Evolutionary conservation across 2,113 vertebrate species (phyloP).

Genomic region (Ammodytes dubius): DNA sequence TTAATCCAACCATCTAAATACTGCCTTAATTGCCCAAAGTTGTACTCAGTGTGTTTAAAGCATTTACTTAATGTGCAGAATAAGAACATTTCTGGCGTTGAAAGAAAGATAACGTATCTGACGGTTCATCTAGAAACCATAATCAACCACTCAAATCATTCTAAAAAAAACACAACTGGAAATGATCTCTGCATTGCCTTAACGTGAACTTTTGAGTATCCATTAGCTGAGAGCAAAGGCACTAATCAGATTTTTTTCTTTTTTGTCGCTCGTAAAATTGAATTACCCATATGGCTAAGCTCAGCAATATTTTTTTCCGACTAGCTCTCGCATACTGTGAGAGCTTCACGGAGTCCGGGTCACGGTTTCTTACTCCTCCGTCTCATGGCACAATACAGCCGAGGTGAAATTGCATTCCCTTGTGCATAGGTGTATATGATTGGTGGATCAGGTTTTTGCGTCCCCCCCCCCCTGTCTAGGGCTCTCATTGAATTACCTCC

Average conservation of each 20-base stretch:
- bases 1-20: background rate
- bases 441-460: constrained; percentile 82
- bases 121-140: constrained; percentile 15
- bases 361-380: constrained; percentile 45
- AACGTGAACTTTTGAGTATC: constrained; percentile 46
- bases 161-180: constrained; percentile 37
- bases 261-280: constrained; percentile 59
- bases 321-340: constrained; percentile 40
- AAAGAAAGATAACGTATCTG: constrained; percentile 1
- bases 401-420: constrained; percentile 84
- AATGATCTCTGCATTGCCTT: constrained; percentile 30
- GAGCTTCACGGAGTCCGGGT: constrained; percentile 75
- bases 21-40: background rate
- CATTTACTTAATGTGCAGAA: background rate
- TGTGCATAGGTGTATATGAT: constrained; percentile 76
- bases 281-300: constrained; percentile 77
- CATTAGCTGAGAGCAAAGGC: constrained; percentile 59
- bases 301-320: constrained; percentile 70
- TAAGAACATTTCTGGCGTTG: background rate
- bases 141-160: constrained; percentile 30
- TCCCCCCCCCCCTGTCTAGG: constrained; percentile 80
- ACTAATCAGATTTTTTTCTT: constrained; percentile 75
- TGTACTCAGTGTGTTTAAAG: background rate
- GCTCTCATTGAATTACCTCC: constrained; percentile 92
- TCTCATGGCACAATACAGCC: constrained; percentile 67